Evolutionary conservation across 2,797 vertebrate genomes (phyloP), one percentile per base, ranked within the genome.

Genomic region (Tragopan temminckii): DNA sequence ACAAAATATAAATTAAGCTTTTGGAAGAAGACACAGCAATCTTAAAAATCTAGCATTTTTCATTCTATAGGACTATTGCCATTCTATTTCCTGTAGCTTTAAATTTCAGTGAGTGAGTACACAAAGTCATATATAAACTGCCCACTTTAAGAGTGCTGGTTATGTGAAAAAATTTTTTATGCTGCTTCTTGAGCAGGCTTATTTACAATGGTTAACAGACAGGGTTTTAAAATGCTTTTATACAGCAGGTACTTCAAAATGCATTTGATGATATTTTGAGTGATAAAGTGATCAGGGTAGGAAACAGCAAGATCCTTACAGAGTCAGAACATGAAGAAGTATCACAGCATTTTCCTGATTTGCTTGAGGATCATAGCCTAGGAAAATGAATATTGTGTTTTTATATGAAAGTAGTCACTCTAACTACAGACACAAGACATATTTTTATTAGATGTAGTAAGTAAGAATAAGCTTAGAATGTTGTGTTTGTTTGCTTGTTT

Each of bases 1-100:
- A 38, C 45, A 72, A 93, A 43, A 77, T 59, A 82, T 31, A 89
- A 84, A 89, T 48, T 71, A 78, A 82, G 18, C 55, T 75, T 94
- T 67, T 61, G 23, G 19, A 85, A 74, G 43, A 42, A 72, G 40
- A 91, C 15, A 79, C 19, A 70, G 76, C 19, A 71, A 59, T 14
- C 7, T 70, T 52, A 33, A 62, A 87, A 57, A 66, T 18, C 4
- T 57, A 80, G 33, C 6, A 20, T n/a, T 89, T 61, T 75, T 46
- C 6, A 3, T 64, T 88, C 21, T 33, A 7, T n/a, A 55, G 38
- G 25, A 45, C 55, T 80, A 63, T 46, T 38, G 45, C 17, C 3
- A 9, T 46, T 83, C 20, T 82, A 10, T 61, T 88, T 76, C 23
- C 48, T 64, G 20, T 62, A 69, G 16, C 6, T 72, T 23, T 68